Base-by-base conservation (phyloP, 1,140 invertebrate genomes). In the Danaus melanippus region DNA sequence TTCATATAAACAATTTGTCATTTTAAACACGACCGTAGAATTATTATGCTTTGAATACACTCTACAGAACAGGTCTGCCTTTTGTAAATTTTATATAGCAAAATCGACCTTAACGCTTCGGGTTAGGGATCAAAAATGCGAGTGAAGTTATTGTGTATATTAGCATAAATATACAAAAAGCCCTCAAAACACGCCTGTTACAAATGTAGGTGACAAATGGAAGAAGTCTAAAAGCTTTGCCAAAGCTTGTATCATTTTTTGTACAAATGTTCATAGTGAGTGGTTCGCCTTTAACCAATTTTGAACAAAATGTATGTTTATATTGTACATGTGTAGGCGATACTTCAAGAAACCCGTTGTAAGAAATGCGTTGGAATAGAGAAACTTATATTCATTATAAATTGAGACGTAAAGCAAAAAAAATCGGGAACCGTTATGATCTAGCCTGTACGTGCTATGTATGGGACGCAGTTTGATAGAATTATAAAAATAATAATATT, bases 171-270 rank as follows among this genome's bases (percentile, higher is more conserved):
- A 42, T 21, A 42, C 44, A 58, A 58, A 58, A 46, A 45, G 52
- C 43, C 46, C 46, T 42, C 47, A 46, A 58, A 58, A 52, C 50
- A 52, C 15, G 21, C 46, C 40, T 12, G 44, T 58, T 44, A 58
- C 46, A 50, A 51, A 66, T 70, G 72, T 50, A 54, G 62, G 63
- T 59, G 72, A 70, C 66, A 71, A 64, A 65, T 55, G 53, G 49
- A 50, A 60, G 67, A 66, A 42, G 49, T 51, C 39, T 58, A 50
- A 58, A 58, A 56, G 48, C 55, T 44, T 50, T 32, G 21, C 21
- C 21, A 32, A 32, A 32, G 43, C 42, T 47, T 12, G 10, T 46
- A 15, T 54, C 12, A 46, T 47, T 46, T 50, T 57, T 52, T 58
- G 39, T 15, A 47, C 21, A 32, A 32, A 32, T 32, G 21, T 32